Conservation (phyloP, 2,888 invertebrate genomes). For the Strigamia transsilvanica region DNA sequence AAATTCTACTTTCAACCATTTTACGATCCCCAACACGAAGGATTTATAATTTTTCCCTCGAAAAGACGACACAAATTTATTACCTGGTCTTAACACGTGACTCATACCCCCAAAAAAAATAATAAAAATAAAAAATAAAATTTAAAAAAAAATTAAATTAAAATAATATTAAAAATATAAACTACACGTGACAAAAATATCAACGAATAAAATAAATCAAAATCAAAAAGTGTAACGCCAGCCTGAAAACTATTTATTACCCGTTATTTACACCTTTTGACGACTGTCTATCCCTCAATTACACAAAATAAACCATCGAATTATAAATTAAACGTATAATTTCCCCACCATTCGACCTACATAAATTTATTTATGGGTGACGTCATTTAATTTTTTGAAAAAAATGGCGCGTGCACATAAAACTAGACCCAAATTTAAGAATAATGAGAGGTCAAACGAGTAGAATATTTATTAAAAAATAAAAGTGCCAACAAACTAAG, state of each 20-base stretch:
- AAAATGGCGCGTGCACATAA: slow-evolving; percentile 22
- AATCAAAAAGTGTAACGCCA: not conserved
- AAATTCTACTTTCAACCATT: not conserved
- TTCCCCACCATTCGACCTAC: not conserved
- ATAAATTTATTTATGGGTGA: not conserved
- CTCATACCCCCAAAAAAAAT: not conserved
- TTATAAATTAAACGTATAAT: not conserved
- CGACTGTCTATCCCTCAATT: not conserved
- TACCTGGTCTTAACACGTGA: not conserved
- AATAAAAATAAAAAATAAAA: not conserved
- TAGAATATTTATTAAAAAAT: slow-evolving; percentile 11
- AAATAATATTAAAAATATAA: no score
- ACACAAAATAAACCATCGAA: not conserved
- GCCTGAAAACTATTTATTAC: not conserved
- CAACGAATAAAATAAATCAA: not conserved
- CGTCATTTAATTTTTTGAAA: not conserved
- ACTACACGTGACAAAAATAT: not conserved
- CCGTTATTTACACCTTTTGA: slow-evolving; percentile 8
- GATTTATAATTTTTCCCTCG: slow-evolving; percentile 1
- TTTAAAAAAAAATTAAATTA: not conserved
- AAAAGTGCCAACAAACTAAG: slow-evolving; percentile 31
- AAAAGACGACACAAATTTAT: slow-evolving; percentile 14
- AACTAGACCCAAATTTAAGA: slow-evolving; percentile 15
- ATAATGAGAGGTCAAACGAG: slow-evolving; percentile 46
- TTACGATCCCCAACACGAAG: not conserved